phyloP scores from a whole-genome alignment of 2,113 vertebrate genomes.

The Gasterosteus nipponicus region DNA sequence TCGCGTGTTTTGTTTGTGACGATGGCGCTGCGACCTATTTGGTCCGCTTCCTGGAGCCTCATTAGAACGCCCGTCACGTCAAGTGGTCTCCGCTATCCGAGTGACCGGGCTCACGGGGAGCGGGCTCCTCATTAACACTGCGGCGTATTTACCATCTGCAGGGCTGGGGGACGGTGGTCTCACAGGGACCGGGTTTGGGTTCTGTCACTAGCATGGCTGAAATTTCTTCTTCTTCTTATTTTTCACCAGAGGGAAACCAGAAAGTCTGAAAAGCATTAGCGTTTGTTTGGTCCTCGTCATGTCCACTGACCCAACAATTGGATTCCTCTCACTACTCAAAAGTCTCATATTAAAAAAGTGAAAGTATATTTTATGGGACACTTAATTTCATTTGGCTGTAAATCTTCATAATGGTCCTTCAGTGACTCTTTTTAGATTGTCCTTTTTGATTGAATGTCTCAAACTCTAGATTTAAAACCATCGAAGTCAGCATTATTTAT shows the following conservation, averaged over 20 bases:
- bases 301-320: not conserved
- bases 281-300: not conserved
- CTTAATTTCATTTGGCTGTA: not conserved
- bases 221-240: not conserved
- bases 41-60: conserved; percentile 85
- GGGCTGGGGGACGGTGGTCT: not conserved
- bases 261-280: not conserved
- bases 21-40: conserved; percentile 80
- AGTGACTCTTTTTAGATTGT: too few species aligned
- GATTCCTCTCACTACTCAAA: not conserved
- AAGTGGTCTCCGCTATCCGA: conserved; percentile 77
- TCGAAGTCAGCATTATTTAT: not conserved
- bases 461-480: not conserved
- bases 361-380: not conserved
- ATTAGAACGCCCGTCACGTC: conserved; percentile 83
- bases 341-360: not conserved
- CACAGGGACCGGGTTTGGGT: not conserved
- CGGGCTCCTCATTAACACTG: conserved; percentile 86
- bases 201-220: not conserved
- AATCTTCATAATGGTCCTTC: not conserved
- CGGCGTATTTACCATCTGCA: conserved; percentile 89
- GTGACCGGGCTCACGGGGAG: conserved; percentile 72
- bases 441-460: not conserved
- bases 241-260: not conserved
- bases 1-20: conserved; percentile 69